Percentiles rank a stretch among this genome's conserved stretches.
Evolutionary conservation across 2,888 invertebrate genomes (phyloP).

Genomic region (Rhaphigaster nebulosa): DNA sequence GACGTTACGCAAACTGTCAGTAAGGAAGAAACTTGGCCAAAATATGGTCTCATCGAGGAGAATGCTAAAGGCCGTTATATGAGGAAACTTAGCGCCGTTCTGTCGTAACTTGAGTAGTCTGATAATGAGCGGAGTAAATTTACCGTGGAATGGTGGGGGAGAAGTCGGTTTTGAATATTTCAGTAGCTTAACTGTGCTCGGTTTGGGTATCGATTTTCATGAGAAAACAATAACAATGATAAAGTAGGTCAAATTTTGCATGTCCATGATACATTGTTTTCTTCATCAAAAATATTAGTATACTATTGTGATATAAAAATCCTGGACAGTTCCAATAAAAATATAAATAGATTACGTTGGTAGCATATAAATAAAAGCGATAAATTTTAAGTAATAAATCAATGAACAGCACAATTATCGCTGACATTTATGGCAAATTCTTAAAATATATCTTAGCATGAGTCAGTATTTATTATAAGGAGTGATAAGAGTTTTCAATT

Average conservation of each 20-base stretch:
- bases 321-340: no score
- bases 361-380: not conserved
- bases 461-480: not conserved
- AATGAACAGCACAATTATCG: not conserved
- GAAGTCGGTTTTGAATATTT: not conserved
- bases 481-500: not conserved
- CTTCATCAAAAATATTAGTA: no score
- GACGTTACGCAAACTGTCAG: not conserved
- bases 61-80: not conserved
- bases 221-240: not conserved
- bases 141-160: not conserved
- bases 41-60: not conserved
- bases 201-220: not conserved
- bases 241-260: no score
- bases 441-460: not conserved
- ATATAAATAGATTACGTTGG: no score
- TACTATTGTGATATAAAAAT: no score
- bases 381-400: not conserved
- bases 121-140: conserved; percentile 26
- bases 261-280: no score
- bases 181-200: not conserved
- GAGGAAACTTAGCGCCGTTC: not conserved
- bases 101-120: not conserved
- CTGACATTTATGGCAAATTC: not conserved
- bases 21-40: not conserved